These are phyloP conservation scores for Chloroceryle inda DNA, from an alignment of 2,797 vertebrate species.

Conservation along the genomic window DNA sequence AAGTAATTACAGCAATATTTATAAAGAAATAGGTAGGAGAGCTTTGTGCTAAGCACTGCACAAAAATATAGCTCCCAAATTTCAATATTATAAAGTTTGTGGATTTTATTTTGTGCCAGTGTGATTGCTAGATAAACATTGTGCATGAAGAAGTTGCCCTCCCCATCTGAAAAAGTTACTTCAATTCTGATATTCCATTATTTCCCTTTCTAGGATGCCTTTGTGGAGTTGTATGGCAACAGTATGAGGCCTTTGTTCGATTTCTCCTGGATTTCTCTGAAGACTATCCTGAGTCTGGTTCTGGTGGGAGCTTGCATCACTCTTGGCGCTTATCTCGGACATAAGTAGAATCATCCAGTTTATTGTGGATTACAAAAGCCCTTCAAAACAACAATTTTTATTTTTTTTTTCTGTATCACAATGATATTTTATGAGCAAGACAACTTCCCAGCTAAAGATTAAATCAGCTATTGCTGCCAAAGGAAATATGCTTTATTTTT, in stretches of 20 bases:
- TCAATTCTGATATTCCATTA: conserved; percentile 32
- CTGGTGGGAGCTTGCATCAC: conserved; percentile 96
- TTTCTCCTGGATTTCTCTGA: conserved; percentile 95
- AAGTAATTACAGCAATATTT: neutral
- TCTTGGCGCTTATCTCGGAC: conserved; percentile 94
- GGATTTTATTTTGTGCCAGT: fast-evolving
- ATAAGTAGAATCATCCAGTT: conserved; percentile 88
- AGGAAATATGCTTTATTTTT: conserved; percentile 88
- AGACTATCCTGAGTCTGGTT: conserved; percentile 94
- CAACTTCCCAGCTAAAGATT: conserved; percentile 78
- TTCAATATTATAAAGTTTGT: neutral
- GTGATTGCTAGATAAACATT: neutral
- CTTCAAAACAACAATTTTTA: conserved; percentile 77
- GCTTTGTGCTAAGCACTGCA: neutral
- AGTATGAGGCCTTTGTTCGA: conserved; percentile 90
- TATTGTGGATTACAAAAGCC: conserved; percentile 72
- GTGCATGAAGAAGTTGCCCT: neutral
- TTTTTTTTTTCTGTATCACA: conserved; percentile 68
- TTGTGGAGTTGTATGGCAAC: conserved; percentile 94
- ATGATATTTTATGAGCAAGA: conserved; percentile 73
- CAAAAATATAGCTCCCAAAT: neutral
- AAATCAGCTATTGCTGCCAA: conserved; percentile 89
- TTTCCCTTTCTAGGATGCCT: conserved; percentile 88
- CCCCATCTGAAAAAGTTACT: neutral
- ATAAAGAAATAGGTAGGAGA: neutral